These are phyloP conservation scores for Selene dorsalis DNA, from an alignment of 2,797 vertebrate species.

Conservation along the genomic window DNA sequence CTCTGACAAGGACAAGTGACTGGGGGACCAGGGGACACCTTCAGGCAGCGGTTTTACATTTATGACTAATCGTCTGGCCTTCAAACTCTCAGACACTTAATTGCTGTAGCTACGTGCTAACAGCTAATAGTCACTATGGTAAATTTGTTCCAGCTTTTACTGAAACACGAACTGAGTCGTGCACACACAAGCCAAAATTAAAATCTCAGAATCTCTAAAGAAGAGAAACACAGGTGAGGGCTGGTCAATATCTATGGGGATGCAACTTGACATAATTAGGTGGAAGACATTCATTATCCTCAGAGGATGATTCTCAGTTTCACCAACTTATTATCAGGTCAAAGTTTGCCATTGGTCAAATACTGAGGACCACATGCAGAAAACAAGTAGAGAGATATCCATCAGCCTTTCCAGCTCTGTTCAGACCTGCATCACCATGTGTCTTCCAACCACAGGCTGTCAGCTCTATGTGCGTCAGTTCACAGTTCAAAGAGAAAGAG, in stretches of 20 bases:
- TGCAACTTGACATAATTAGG: not conserved
- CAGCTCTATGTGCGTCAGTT: too few relatives aligned
- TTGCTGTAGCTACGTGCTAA: slow-evolving; percentile 18
- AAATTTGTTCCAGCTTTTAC: not conserved
- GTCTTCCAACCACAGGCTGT: too few relatives aligned
- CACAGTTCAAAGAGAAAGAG: too few relatives aligned
- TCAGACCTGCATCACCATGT: too few relatives aligned
- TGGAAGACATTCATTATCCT: not conserved
- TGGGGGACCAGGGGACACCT: not conserved
- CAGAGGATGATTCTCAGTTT: not conserved
- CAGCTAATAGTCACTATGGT: slow-evolving; percentile 2
- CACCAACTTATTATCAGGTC: too few relatives aligned
- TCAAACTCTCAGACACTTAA: slow-evolving; percentile 12
- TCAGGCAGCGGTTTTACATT: slow-evolving; percentile 12
- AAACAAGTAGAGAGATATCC: not conserved
- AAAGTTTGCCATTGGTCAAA: not conserved
- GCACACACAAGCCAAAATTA: not conserved
- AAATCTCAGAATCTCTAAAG: not conserved
- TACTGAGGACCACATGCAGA: not conserved
- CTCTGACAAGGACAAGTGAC: not conserved
- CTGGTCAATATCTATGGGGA: not conserved
- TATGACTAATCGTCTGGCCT: slow-evolving; percentile 19
- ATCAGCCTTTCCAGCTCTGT: not conserved
- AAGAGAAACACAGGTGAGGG: not conserved
- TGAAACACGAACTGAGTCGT: not conserved